Evolutionary conservation across 2,113 vertebrate species (phyloP), one percentile per base, ranked within the genome.

Genomic region (Sceloporus undulatus): DNA sequence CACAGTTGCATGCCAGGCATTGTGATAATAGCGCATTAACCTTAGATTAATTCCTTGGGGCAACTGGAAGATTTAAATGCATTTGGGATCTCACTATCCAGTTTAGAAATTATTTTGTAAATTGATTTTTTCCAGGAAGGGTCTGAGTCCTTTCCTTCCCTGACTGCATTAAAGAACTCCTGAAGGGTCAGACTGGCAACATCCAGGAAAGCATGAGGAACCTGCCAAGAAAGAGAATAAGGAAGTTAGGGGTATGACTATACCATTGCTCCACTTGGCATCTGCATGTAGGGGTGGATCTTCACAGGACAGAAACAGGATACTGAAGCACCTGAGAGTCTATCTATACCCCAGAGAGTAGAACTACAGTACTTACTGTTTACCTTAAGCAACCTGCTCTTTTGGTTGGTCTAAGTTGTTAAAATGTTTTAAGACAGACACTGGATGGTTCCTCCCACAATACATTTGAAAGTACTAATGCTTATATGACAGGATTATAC

Each of bases 111-210:
- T 48, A 99, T 98, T 96, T 99, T 99, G 96, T 99, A 99, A 94
- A 99, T 99, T 90, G 98, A 97, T 95, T 99, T 99, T 93, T 99
- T 99, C 99, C 99, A 99, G 23, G 98, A 99, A 29, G 98, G 98
- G 92, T 99, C 99, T 0, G 97, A 95, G 6, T 99, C 99, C 97
- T 98, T 99, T 92, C 98, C 96, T 0, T 96, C 85, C 66, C 97
- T 97, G 79, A 99, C 95, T 1, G 99, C 99, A 0, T 95, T 98
- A 96, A 98, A 99, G 95, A 99, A 99, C 90, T 99, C 98, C 85
- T 97, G 98, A 86, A 99, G 95, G 0, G 99, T 99, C 95, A 99
- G 94, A 92, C 98, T 98, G 87, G 98, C 96, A 59, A 99, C 98
- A 93, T 99, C 98, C 95, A 99, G 95, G 96, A 99, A 99, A 92